Evolutionary conservation across 2,888 invertebrate species (phyloP).

Genomic region (Flexamia atlantica): DNA sequence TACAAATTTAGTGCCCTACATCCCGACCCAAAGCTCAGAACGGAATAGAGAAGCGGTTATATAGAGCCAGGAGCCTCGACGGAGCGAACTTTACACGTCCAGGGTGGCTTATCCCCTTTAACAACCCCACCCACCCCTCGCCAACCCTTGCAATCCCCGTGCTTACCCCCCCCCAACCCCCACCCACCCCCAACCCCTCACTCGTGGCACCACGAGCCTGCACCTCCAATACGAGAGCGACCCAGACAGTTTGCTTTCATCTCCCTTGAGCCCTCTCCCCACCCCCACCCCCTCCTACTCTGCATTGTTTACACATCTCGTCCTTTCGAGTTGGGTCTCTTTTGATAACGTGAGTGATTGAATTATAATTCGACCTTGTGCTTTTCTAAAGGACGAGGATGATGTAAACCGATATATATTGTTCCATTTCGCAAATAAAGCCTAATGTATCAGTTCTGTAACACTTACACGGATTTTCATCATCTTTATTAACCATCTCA

Average conservation of each 20-base stretch:
- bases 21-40: neutral
- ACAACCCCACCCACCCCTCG: neutral
- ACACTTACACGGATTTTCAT: too few species aligned
- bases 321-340: neutral
- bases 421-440: too few species aligned
- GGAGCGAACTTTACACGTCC: constrained; percentile 29
- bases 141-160: neutral
- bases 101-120: constrained; percentile 39
- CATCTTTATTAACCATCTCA: too few species aligned
- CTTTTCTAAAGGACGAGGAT: neutral
- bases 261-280: constrained; percentile 17
- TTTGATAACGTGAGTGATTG: constrained; percentile 10
- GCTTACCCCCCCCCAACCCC: neutral
- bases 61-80: neutral
- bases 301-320: constrained; percentile 30
- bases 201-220: neutral
- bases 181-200: neutral
- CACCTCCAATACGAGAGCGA: neutral
- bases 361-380: neutral
- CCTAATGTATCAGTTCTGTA: too few species aligned
- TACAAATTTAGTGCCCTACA: neutral
- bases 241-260: constrained; percentile 55
- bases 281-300: neutral
- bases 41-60: neutral
- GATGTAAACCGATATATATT: neutral